Conservation (phyloP, 1,140 invertebrate species). For the Drosophila santomea region DNA sequence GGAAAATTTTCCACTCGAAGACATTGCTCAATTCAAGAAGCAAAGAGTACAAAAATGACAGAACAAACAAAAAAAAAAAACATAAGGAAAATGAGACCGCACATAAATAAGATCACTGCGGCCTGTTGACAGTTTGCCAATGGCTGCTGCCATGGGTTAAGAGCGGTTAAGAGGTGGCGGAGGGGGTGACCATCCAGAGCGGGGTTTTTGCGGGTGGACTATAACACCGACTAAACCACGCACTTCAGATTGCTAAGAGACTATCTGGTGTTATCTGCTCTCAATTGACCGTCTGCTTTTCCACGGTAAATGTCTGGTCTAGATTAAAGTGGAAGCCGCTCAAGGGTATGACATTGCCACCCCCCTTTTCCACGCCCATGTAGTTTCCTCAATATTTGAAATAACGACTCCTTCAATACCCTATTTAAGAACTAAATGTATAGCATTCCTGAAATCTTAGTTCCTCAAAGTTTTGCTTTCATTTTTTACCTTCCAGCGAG, state of each 20-base stretch:
- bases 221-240: slow-evolving; percentile 22
- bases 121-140: slow-evolving; percentile 44
- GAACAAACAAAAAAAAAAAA: slow-evolving; percentile 7
- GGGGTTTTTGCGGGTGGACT: neutral
- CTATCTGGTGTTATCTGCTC: slow-evolving; percentile 26
- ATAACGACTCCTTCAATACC: neutral
- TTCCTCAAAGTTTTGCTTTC: too few relatives aligned
- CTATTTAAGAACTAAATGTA: neutral
- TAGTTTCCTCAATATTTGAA: neutral
- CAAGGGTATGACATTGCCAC: neutral
- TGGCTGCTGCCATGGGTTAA: slow-evolving; percentile 14
- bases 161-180: neutral
- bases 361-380: neutral
- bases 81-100: slow-evolving; percentile 1
- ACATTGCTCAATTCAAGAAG: slow-evolving; percentile 51
- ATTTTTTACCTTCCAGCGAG: neutral
- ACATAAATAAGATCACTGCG: slow-evolving; percentile 40
- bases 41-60: slow-evolving; percentile 5
- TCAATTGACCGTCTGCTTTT: slow-evolving; percentile 17
- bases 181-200: too few relatives aligned
- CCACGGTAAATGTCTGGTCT: slow-evolving; percentile 1
- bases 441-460: too few relatives aligned
- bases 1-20: slow-evolving; percentile 72
- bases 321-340: slow-evolving; percentile 14
- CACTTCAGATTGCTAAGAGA: slow-evolving; percentile 11